Percentiles rank a stretch among this genome's conserved stretches.
These are phyloP conservation scores for Lipophrys pholis DNA, from an alignment of 2,113 vertebrate species.

Conservation along the genomic window DNA sequence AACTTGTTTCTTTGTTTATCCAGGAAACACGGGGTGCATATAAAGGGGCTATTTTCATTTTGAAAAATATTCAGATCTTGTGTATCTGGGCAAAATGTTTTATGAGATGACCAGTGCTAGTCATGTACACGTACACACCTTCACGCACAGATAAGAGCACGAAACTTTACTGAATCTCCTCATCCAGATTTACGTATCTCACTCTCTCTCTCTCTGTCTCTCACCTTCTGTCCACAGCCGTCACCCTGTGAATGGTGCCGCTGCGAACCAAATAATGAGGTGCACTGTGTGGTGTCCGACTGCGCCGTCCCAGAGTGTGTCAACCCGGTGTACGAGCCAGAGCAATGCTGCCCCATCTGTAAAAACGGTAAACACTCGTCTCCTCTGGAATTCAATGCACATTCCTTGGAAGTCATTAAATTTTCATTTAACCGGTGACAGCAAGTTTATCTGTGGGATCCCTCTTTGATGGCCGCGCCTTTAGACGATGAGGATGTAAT, in stretches of 20 bases:
- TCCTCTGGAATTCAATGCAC: constrained; percentile 29
- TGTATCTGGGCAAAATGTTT: neutral
- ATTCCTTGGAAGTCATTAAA: constrained; percentile 51
- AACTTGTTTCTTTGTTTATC: constrained; percentile 33
- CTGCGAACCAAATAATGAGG: constrained; percentile 99
- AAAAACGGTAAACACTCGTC: constrained; percentile 94
- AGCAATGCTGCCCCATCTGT: constrained; percentile 99
- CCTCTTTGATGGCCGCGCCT: constrained; percentile 55
- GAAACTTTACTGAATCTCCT: constrained; percentile 52
- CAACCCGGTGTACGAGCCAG: constrained; percentile 99
- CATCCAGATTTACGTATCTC: constrained; percentile 32
- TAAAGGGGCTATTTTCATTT: neutral
- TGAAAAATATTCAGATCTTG: constrained; percentile 3
- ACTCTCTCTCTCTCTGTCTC: constrained; percentile 48
- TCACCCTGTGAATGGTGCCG: constrained; percentile 97
- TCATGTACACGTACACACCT: neutral
- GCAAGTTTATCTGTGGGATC: constrained; percentile 53
- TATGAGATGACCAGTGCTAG: neutral
- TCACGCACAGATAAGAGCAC: constrained; percentile 15
- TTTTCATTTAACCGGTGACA: constrained; percentile 62
- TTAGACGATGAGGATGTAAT: constrained; percentile 67
- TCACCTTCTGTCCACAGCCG: constrained; percentile 75
- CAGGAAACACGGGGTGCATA: neutral
- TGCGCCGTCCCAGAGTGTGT: constrained; percentile 98
- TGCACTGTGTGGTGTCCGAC: constrained; percentile 99